Base-by-base conservation (phyloP, 2,113 vertebrate genomes). In the Dipodomys ordii region DNA sequence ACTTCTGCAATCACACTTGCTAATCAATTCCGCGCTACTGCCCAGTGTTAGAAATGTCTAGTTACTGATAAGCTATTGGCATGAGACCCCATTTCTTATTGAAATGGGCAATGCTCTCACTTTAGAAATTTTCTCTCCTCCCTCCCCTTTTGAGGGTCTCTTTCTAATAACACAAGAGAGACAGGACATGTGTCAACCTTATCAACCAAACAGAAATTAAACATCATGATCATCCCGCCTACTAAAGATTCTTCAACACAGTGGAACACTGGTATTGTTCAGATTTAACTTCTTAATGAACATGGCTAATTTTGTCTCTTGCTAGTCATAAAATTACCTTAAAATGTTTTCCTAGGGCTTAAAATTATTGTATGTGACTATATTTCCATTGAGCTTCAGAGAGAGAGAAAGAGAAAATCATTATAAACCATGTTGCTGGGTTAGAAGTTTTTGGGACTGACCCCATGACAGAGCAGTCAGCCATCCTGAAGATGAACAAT, bases 11-110 rank as follows among this genome's bases (percentile, higher is more conserved):
- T 97, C 93, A 94, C 4, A 0, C 69, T 95, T 97, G 97, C 97
- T 98, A 98, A 98, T 98, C 97, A 98, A 95, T 97, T 95, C 93
- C 94, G 7, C 96, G 95, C 97, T 97, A 95, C 93, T 93, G 82
- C 92, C 86, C 95, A 96, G 3, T 93, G 93, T 96, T 97, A 95
- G 83, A 97, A 97, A 98, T 97, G 97, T 97, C 95, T 94, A 97
- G 96, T 98, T 97, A 96, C 93, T 91, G 97, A 82, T 74, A 91
- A 69, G 92, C 83, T 94, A 91, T 94, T 95, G 93, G 89, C 84
- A 84, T 46, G 77, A 95, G 86, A 95, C 95, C 97, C 96, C 86
- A 60, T 91, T 96, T 93, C 91, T 93, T 95, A 90, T 65, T 57
- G 53, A 95, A 88, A 93, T 93, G 69, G 65, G 60, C 81, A 88